Evolutionary conservation across 2,797 vertebrate species (phyloP).

Genomic region (Heliangelus exortis): DNA sequence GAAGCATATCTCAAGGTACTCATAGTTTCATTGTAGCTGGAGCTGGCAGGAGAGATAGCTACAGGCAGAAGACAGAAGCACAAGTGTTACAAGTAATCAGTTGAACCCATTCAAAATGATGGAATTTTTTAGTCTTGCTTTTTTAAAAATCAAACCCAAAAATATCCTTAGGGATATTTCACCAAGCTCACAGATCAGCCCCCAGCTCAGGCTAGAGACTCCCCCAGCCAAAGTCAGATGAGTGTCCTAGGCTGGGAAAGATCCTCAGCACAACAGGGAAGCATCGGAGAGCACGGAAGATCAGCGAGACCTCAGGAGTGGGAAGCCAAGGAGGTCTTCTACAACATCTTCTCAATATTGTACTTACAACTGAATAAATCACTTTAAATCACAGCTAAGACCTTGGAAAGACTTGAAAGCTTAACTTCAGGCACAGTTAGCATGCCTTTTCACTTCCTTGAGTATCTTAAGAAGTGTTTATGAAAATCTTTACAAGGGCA

Average conservation of each 20-base stretch:
- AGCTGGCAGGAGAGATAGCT: slow-evolving; percentile 95
- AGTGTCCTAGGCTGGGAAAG: background rate
- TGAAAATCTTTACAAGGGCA: background rate
- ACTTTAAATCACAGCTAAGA: background rate
- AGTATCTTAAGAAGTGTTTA: background rate
- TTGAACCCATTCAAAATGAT: background rate
- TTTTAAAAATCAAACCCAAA: background rate
- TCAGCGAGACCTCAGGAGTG: background rate
- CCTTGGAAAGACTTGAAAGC: background rate
- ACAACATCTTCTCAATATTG: background rate
- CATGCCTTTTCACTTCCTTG: background rate
- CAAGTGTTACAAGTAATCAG: background rate
- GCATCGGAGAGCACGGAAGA: background rate
- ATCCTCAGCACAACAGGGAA: background rate
- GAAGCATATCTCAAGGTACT: slow-evolving; percentile 96
- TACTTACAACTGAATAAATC: background rate
- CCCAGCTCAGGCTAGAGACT: background rate
- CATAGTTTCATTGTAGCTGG: slow-evolving; percentile 94
- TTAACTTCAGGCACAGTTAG: background rate
- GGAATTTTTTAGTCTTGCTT: background rate
- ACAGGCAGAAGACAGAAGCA: slow-evolving; percentile 23
- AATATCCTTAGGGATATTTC: background rate
- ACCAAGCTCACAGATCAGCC: background rate
- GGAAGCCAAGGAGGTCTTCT: background rate
- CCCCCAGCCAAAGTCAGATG: background rate